These are phyloP conservation scores for Chironomus striatipennis DNA, from an alignment of 1,140 invertebrate species.

Conservation along the genomic window DNA sequence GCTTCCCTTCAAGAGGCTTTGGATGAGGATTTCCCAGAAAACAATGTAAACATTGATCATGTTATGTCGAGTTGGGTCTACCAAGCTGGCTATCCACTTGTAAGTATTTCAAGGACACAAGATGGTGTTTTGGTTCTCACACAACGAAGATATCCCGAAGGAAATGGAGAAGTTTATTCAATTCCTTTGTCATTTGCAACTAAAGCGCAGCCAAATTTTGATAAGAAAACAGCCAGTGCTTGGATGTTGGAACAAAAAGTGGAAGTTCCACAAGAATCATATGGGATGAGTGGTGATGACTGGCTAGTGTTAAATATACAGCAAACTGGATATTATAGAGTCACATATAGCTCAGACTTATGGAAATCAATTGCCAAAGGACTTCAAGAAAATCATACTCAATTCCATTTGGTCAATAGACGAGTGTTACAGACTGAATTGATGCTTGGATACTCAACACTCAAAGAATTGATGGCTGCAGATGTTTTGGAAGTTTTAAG, in stretches of 20 bases:
- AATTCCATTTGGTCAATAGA: slow-evolving; percentile 55
- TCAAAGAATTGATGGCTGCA: background rate
- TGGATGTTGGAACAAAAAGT: background rate
- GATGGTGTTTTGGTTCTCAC: background rate
- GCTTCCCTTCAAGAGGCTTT: too few relatives aligned
- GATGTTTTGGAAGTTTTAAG: background rate
- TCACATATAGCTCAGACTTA: slow-evolving; percentile 46
- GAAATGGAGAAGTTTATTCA: background rate
- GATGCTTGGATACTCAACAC: background rate
- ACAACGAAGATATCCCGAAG: background rate
- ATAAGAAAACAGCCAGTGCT: background rate
- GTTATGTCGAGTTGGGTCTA: slow-evolving; percentile 80
- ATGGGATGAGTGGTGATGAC: slow-evolving; percentile 29
- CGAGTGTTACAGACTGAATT: slow-evolving; percentile 31
- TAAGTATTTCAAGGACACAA: background rate
- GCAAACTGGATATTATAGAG: slow-evolving; percentile 48
- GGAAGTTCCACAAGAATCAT: background rate
- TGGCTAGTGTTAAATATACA: slow-evolving; percentile 47
- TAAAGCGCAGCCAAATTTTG: background rate
- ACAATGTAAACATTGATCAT: slow-evolving; percentile 33
- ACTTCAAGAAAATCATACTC: slow-evolving; percentile 35
- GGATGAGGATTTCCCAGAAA: background rate
- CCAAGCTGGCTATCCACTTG: slow-evolving; percentile 69
- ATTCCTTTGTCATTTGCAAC: background rate
- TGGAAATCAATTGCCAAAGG: slow-evolving; percentile 42